phyloP scores from a whole-genome alignment of 2,113 vertebrate species.

The Leptobrachium leishanense region DNA sequence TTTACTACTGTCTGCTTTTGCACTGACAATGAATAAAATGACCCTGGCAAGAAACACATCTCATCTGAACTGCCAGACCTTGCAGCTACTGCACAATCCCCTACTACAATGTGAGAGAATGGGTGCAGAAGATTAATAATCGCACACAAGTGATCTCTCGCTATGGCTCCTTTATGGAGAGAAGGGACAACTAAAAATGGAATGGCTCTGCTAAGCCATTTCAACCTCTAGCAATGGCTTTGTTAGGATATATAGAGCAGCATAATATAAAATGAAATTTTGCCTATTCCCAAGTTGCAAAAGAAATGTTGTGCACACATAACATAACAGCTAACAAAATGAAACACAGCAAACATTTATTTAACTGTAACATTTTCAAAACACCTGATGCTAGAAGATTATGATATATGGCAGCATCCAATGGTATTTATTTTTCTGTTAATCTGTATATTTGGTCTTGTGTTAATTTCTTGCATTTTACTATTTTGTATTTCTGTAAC shows the following conservation, averaged over 20 bases:
- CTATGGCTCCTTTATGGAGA: neutral
- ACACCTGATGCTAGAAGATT: too few relatives aligned
- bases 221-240: neutral
- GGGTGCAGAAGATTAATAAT: neutral
- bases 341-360: too few relatives aligned
- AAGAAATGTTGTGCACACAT: too few relatives aligned
- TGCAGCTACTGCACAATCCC: slow-evolving; percentile 6
- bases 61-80: slow-evolving; percentile 12
- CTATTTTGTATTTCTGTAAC: too few relatives aligned
- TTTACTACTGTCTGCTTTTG: slow-evolving; percentile 17
- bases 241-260: neutral
- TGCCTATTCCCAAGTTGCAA: too few relatives aligned
- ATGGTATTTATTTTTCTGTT: too few relatives aligned
- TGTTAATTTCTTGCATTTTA: too few relatives aligned
- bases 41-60: slow-evolving; percentile 6
- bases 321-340: too few relatives aligned
- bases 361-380: too few relatives aligned
- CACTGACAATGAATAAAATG: slow-evolving; percentile 4
- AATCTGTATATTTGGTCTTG: too few relatives aligned
- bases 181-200: neutral
- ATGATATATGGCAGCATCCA: too few relatives aligned
- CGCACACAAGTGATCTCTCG: neutral
- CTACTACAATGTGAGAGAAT: slow-evolving; percentile 7
- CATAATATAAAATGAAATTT: too few relatives aligned
- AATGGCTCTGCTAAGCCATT: neutral